Evolutionary conservation across 1,140 invertebrate species (phyloP), one percentile per base, ranked within the genome.

Genomic region (Bicyclus anynana): DNA sequence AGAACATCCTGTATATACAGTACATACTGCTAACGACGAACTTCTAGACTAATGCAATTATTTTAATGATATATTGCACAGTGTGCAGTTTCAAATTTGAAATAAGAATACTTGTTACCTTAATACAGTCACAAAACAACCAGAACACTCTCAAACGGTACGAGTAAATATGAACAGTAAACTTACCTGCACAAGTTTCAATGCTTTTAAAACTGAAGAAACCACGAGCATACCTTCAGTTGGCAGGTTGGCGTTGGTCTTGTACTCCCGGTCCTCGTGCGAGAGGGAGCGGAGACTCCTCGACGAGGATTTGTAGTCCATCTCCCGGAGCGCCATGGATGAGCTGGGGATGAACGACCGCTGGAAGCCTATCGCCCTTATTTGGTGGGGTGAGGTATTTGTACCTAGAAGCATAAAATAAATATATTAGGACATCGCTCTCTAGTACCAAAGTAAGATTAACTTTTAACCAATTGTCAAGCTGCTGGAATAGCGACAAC

Each of bases 191-290:
- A 5, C 5, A 40, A 40, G 17, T 40, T 17, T 5, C 14, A 44
- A 35, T 29, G 44, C 46, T 7, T 33, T 1, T 33, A 2, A 27
- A 27, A 33, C 29, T 29, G 10, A n/a, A 27, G 44, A 35, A 42
- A 35, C 75, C 12, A 20, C 14, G 12, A 44, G 13, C 78, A 58
- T 69, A 87, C 82, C 80, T 69, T 82, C 84, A 53, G 65, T 55
- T 6, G 84, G 75, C 29, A 87, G 55, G 27, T 77, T 83, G 16
- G 80, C 84, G 23, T 87, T 87, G 14, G 84, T 83, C 67, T 85
- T 84, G 62, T 87, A 87, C 38, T 87, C 82, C 53, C 82, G 59
- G 16, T 87, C 84, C 53, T 87, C 84, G 38, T 85, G 80, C 0
- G 82, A 85, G 27, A 83, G 62, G 0, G 84, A 77, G 38, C 84